These are phyloP conservation scores for Corythucha ciliata DNA, from an alignment of 2,888 invertebrate genomes.

Conservation along the genomic window DNA sequence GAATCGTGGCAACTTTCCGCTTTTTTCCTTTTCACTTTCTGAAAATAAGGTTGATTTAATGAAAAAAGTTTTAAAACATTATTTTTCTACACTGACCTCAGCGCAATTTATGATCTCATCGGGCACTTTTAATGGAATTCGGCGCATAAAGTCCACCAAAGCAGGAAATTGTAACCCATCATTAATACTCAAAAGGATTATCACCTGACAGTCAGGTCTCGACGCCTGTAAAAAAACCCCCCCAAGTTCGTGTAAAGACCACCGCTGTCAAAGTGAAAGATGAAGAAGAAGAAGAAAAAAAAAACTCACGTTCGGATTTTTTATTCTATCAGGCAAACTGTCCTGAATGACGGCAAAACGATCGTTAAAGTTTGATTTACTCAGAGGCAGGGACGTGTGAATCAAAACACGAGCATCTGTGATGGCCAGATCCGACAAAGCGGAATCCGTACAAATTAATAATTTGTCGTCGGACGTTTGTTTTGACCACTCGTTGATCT, in stretches of 20 bases:
- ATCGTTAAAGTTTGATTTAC: conserved; percentile 58
- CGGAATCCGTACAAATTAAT: conserved; percentile 60
- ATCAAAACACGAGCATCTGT: conserved; percentile 57
- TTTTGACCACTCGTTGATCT: conserved; percentile 25
- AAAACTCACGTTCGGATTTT: conserved; percentile 18
- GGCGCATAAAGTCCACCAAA: conserved; percentile 50
- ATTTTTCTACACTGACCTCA: conserved; percentile 38
- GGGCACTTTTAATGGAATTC: conserved; percentile 40
- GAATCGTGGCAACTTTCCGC: too few relatives aligned
- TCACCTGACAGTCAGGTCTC: conserved; percentile 28
- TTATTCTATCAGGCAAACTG: conserved; percentile 22
- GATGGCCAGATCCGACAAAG: conserved; percentile 53
- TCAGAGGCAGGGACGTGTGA: conserved; percentile 58
- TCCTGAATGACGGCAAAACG: conserved; percentile 48
- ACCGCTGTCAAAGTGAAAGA: background rate
- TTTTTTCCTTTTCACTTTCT: conserved; percentile 42
- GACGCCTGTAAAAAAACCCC: conserved; percentile 11
- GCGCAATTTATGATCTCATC: conserved; percentile 38
- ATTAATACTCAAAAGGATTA: conserved; percentile 50
- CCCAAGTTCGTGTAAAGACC: background rate
- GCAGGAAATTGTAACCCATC: conserved; percentile 53
- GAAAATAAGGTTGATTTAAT: conserved; percentile 34
- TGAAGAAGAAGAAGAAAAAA: too few relatives aligned
- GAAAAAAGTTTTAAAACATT: conserved; percentile 30
- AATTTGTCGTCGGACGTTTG: conserved; percentile 38